These are phyloP conservation scores for Microtus richardsoni DNA, from an alignment of 2,113 vertebrate genomes.

Conservation along the genomic window DNA sequence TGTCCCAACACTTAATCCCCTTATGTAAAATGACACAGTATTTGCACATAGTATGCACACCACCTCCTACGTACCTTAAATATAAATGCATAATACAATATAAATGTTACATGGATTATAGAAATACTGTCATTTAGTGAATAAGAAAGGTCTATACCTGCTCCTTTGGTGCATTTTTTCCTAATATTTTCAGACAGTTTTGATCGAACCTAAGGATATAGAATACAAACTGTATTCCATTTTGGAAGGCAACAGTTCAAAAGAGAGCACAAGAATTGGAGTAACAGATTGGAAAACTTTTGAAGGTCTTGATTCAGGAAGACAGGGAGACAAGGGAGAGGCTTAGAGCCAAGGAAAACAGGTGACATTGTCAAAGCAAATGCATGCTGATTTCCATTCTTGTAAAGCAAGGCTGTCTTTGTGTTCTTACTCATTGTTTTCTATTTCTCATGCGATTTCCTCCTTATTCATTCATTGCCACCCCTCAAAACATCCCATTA, in stretches of 20 bases:
- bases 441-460: not conserved
- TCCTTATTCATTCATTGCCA: not conserved
- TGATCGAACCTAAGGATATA: not conserved
- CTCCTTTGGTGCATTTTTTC: not conserved
- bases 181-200: not conserved
- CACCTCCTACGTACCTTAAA: not conserved
- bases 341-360: not conserved
- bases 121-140: not conserved
- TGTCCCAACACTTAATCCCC: not conserved
- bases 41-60: not conserved
- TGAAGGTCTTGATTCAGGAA: not conserved
- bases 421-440: not conserved
- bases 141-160: not conserved
- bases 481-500: not conserved
- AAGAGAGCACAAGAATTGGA: not conserved
- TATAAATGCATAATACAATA: too few species aligned
- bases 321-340: not conserved
- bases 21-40: not conserved
- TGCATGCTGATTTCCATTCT: not conserved
- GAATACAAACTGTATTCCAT: not conserved
- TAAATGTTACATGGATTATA: not conserved
- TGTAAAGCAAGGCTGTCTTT: not conserved
- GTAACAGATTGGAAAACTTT: not conserved
- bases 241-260: not conserved
- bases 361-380: not conserved